phyloP scores from a whole-genome alignment of 2,113 vertebrate genomes.

The Macquaria ambigua region DNA sequence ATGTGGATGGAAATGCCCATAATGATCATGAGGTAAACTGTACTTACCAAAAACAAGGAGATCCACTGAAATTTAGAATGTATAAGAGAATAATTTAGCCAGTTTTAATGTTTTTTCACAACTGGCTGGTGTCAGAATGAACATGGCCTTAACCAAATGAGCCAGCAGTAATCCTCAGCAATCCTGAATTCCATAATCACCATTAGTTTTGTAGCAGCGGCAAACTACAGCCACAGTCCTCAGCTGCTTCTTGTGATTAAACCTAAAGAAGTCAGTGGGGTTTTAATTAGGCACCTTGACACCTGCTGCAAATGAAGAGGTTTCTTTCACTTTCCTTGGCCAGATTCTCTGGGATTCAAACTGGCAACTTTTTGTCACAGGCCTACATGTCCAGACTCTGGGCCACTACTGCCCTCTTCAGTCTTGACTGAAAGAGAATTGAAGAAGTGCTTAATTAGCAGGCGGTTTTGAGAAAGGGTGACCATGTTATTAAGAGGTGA shows the following conservation, averaged over 20 bases:
- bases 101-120: too few species aligned
- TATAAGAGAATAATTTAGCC: too few species aligned
- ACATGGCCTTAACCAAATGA: background rate
- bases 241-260: conserved; percentile 6
- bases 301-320: conserved; percentile 4
- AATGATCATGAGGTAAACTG: too few species aligned
- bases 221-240: conserved; percentile 14
- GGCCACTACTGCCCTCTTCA: background rate
- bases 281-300: conserved; percentile 31
- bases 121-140: background rate
- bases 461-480: background rate
- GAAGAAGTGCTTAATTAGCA: conserved; percentile 20
- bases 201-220: conserved; percentile 2
- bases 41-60: too few species aligned
- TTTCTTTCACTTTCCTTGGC: background rate
- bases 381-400: background rate
- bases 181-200: background rate
- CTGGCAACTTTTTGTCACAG: background rate
- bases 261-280: background rate
- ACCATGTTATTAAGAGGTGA: conserved; percentile 14
- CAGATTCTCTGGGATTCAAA: conserved; percentile 6
- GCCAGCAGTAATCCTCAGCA: background rate
- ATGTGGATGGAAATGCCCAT: too few species aligned
- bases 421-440: conserved; percentile 2
- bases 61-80: too few species aligned